phyloP scores from a whole-genome alignment of 2,888 invertebrate genomes.

The Merodon equestris region DNA sequence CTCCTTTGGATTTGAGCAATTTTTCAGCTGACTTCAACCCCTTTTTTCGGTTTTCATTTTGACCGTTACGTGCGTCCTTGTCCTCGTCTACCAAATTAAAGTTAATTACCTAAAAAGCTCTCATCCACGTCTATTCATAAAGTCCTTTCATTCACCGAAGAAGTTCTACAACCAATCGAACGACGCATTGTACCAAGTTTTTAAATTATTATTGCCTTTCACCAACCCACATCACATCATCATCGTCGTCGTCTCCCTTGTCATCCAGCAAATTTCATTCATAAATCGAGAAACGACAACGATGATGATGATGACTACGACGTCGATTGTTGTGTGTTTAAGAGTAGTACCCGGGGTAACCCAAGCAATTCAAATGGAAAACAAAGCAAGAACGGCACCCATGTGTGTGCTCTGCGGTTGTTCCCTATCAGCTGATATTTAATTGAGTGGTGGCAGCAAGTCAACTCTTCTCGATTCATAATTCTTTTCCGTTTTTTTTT shows the following conservation, averaged over 20 bases:
- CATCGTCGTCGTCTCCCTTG: constrained; percentile 12
- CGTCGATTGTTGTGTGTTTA: not conserved
- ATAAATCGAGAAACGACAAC: constrained; percentile 43
- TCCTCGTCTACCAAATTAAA: no score
- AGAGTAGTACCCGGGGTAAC: no score
- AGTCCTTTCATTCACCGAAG: no score
- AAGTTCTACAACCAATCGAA: no score
- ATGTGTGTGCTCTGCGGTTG: constrained; percentile 12
- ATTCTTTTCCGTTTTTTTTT: constrained; percentile 36
- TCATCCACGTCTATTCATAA: no score
- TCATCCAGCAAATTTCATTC: constrained; percentile 46
- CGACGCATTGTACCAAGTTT: no score
- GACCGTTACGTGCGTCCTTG: no score
- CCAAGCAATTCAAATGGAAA: constrained; percentile 60
- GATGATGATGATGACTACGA: constrained; percentile 41
- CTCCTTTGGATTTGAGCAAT: no score
- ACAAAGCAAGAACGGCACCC: constrained; percentile 49
- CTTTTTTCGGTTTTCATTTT: no score
- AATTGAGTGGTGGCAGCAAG: constrained; percentile 43
- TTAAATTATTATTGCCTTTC: constrained; percentile 23
- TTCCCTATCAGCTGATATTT: constrained; percentile 54
- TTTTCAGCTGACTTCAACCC: no score
- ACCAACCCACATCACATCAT: constrained; percentile 30
- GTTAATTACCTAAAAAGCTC: no score
- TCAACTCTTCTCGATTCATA: constrained; percentile 58